Evolutionary conservation across 2,797 vertebrate genomes (phyloP), one percentile per base, ranked within the genome.

Genomic region (Ceryle rudis): DNA sequence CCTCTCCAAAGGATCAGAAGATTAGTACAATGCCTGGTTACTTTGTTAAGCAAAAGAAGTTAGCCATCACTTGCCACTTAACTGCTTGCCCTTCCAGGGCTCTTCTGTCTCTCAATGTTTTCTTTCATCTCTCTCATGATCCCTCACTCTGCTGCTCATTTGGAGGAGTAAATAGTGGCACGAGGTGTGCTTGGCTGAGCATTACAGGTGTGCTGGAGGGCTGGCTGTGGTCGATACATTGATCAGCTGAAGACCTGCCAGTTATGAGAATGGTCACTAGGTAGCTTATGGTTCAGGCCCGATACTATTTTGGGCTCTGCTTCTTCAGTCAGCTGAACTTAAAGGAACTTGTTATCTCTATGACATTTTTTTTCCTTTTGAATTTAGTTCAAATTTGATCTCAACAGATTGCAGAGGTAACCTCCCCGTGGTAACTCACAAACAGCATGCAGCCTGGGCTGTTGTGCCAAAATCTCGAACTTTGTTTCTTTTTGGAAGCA

Each of bases 401-500:
- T 83, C 10, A 29, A 46, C 21, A 64, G 14, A 22, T 79, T 46
- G 33, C 39, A 3, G 21, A 81, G 47, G 73, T 62, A n/a, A 9
- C 46, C 28, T 17, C 79, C 22, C 42, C 14, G 0, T 6, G 35
- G 23, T 78, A 39, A 8, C 29, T 74, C 29, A 7, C 11, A 49
- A 20, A 2, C 18, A 21, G 5, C 1, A 2, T 3, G n/a, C 14
- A 23, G 6, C 1, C 2, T 3, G 29, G 23, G 37, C 51, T 67
- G 10, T 89, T 72, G 19, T 2, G 2, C 66, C 44, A 21, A 58
- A 58, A 91, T 46, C 49, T 65, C 65, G 75, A 90, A 20, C 3
- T 14, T 10, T 14, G 4, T 22, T 71, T 87, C 23, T 67, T 92
- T 85, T 35, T 54, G 72, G 66, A 62, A 64, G 39, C 42, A 73